phyloP scores from a whole-genome alignment of 2,113 vertebrate genomes.

The Mesoclemmys tuberculata region DNA sequence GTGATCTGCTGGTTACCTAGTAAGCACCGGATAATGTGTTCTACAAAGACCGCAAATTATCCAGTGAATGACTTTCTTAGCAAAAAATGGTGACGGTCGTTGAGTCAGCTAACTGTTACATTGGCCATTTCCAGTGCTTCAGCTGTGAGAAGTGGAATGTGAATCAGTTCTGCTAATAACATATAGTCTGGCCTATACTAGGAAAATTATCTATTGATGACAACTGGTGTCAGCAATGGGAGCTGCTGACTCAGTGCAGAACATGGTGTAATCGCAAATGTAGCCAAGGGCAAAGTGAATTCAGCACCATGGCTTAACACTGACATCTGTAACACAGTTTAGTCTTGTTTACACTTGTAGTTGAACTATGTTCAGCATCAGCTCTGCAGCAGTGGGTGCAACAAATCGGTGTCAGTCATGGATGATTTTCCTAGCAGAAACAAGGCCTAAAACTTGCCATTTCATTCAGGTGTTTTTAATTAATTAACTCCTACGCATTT shows the following conservation, averaged over 20 bases:
- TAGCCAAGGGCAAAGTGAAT: slow-evolving; percentile 13
- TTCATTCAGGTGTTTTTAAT: slow-evolving; percentile 5
- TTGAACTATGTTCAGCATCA: slow-evolving; percentile 6
- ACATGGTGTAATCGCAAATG: background rate
- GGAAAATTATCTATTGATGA: background rate
- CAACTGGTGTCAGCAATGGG: background rate
- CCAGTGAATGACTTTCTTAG: background rate
- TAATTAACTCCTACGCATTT: background rate
- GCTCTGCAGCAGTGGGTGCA: background rate
- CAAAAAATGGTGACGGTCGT: background rate
- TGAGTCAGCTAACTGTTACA: background rate
- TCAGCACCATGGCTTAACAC: background rate
- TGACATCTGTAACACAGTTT: background rate
- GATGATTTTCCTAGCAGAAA: background rate
- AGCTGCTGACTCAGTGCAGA: background rate
- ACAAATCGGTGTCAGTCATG: background rate
- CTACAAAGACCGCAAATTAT: fast-evolving
- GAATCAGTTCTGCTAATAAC: background rate
- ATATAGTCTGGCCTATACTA: background rate
- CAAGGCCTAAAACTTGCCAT: background rate
- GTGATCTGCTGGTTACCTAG: background rate
- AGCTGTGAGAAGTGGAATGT: background rate
- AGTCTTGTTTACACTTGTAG: background rate
- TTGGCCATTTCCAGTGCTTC: background rate
- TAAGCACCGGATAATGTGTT: background rate